Base-by-base conservation (phyloP, 2,797 vertebrate genomes). In the Natrix natrix region DNA sequence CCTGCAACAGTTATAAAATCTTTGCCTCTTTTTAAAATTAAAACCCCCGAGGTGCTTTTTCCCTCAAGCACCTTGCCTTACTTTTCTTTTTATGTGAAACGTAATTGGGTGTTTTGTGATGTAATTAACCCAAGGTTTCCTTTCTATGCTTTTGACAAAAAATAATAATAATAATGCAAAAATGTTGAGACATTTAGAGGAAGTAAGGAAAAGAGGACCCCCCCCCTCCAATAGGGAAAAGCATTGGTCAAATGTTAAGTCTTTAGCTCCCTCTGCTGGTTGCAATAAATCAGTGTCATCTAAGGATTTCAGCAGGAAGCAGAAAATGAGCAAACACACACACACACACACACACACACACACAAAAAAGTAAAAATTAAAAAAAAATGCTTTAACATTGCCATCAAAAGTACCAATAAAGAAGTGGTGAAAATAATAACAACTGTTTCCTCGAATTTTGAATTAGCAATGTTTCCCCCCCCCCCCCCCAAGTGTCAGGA, bases 391-490 rank as follows among this genome's bases (percentile, higher is more conserved):
- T 74, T 69, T 88, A 60, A 93, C 28, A 86, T 91, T 92, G 91
- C 88, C 12, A 10, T 83, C 43, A 32, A 88, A 59, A 5, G 13
- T n/a, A 43, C 26, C 91, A 88, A 63, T 95, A 94, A 95, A 92
- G 86, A 90, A 95, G 54, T 57, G 52, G 13, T 37, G 61, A 93
- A 91, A 78, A 78, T 90, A 90, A 90, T 54, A 83, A 83, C 48
- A 43, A 86, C 91, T n/a, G 54, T 89, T 92, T 11, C 54, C 55
- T 91, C 0, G 0, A 91, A 74, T 92, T 92, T 59, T 14, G 32
- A 78, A 48, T 95, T 94, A 92, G 69, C 92, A 43, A 1, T 0
- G 0, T 52, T 32, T 1, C 74, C 87, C 48, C 69, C 6, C 87
- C 48, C 69, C 6, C 0, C 0, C 87, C 48, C 86, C 1, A 3